Base-by-base conservation (phyloP, 2,113 vertebrate species). In the Bufo gargarizans region DNA sequence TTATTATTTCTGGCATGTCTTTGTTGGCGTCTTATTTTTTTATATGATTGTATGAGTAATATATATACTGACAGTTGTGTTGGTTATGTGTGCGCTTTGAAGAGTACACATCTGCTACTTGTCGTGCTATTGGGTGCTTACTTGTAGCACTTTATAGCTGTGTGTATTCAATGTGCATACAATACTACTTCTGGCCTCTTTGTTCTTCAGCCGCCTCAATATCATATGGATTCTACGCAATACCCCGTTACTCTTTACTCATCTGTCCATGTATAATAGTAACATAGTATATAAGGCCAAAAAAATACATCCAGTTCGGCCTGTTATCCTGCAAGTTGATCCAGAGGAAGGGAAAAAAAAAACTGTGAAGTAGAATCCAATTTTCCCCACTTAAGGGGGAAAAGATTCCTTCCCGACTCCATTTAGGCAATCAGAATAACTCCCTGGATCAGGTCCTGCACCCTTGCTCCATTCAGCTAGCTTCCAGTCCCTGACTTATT, bases 31-130 rank as follows among this genome's bases (percentile, higher is more conserved):
- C 47, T 63, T 61, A 10, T 33, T 10, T 43, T 55, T 81, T 59
- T 82, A 63, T 80, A 43, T 80, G 43, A 19, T n/a, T 47, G 59
- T 65, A 82, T 65, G 80, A 82, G 80, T 82, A 20, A 82, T 82
- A 82, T 82, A 63, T 82, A 50, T 65, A 43, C 80, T 82, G 80
- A 82, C 80, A 65, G 59, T 82, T 65, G 80, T 43, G 59, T 65
- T 47, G 16, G 59, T 65, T 82, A 11, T 82, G 80, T 65, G 20
- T 47, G 17, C 4, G 45, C 80, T 82, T 82, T 65, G 59, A 82
- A 65, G 80, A 61, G 59, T 49, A 49, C 78, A 80, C 80, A 82
- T 82, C 80, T 82, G 80, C 80, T 82, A 63, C 80, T 82, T 82
- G 80, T 47, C 59, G 43, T 82, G 59, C 80, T 49, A 14, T 82